Evolutionary conservation across 2,113 vertebrate genomes (phyloP).

Genomic region (Xenus cinereus): DNA sequence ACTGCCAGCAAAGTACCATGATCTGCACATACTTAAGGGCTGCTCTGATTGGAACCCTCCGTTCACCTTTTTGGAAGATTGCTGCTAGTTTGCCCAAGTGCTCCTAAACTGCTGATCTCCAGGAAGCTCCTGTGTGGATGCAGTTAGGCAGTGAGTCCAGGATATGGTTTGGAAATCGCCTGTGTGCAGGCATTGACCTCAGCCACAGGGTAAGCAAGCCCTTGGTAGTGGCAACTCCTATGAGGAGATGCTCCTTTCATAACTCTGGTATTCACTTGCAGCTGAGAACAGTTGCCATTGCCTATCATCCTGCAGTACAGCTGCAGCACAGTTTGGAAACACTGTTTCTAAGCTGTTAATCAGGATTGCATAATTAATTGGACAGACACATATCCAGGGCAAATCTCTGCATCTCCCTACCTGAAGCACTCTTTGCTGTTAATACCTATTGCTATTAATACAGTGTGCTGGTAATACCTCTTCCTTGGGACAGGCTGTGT

Average conservation of each 20-base stretch:
- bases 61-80: neutral
- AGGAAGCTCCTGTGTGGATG: neutral
- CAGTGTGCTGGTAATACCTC: neutral
- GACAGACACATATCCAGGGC: neutral
- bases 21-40: neutral
- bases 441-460: neutral
- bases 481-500: neutral
- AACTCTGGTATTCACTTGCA: neutral
- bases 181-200: neutral
- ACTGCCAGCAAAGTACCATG: neutral
- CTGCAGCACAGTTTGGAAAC: neutral
- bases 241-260: neutral
- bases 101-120: neutral
- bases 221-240: neutral
- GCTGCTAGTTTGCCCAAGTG: neutral
- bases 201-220: neutral
- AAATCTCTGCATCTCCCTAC: neutral
- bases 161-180: neutral
- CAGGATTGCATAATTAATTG: neutral
- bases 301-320: neutral
- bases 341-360: neutral
- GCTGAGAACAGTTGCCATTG: neutral
- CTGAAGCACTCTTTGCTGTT: neutral
- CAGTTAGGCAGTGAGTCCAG: neutral
- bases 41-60: neutral